Conservation (phyloP, 1,140 invertebrate species). For the Medauroidea extradentata region DNA sequence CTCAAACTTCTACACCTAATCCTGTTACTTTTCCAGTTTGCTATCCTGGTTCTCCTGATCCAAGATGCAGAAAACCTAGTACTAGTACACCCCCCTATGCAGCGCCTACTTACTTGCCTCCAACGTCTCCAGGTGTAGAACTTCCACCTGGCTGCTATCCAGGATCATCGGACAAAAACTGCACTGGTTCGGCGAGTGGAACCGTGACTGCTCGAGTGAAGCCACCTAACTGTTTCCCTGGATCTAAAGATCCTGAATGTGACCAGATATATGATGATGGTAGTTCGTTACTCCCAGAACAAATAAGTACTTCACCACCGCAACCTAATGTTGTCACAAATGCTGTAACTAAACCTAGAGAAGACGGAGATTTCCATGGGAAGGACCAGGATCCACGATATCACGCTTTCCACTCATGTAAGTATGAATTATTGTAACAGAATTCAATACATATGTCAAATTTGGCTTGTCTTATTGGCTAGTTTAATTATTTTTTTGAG, state of each 20-base stretch:
- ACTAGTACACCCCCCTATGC: conserved; percentile 19
- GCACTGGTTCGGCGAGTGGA: background rate
- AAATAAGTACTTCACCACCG: conserved; percentile 23
- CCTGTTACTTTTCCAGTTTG: conserved; percentile 23
- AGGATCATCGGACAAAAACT: conserved; percentile 28
- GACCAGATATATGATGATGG: background rate
- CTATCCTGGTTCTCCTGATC: conserved; percentile 38
- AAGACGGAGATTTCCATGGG: conserved; percentile 25
- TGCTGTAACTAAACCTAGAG: background rate
- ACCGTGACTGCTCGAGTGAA: background rate
- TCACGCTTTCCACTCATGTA: conserved; percentile 40
- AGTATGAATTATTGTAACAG: too few relatives aligned
- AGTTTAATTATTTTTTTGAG: too few relatives aligned
- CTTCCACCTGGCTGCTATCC: conserved; percentile 33
- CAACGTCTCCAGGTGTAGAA: conserved; percentile 16
- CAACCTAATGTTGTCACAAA: conserved; percentile 22
- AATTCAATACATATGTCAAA: too few relatives aligned
- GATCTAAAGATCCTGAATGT: conserved; percentile 10
- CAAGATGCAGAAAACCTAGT: conserved; percentile 33
- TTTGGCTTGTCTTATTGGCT: too few relatives aligned
- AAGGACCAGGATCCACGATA: conserved; percentile 35
- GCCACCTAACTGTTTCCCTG: conserved; percentile 10
- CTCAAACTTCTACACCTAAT: conserved; percentile 20
- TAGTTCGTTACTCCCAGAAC: background rate
- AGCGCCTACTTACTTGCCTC: conserved; percentile 12